These are phyloP conservation scores for Dufourea novaeangliae DNA, from an alignment of 1,140 invertebrate genomes.

Conservation along the genomic window DNA sequence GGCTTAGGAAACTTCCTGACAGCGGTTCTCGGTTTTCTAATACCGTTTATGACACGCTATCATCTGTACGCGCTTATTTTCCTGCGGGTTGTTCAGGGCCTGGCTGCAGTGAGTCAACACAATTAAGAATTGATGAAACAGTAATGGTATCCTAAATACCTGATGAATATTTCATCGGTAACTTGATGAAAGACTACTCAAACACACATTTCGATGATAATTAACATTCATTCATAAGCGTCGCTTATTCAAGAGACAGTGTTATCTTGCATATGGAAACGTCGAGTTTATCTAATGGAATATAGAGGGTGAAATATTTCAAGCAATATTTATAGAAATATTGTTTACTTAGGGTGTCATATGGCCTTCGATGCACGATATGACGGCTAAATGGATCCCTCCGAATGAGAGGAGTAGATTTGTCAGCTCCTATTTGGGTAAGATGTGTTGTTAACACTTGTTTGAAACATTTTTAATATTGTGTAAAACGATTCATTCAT, in stretches of 20 bases:
- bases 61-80: conserved; percentile 84
- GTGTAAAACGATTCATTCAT: no score
- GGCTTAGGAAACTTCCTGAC: conserved; percentile 86
- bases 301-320: not conserved
- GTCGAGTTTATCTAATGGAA: not conserved
- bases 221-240: not conserved
- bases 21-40: conserved; percentile 86
- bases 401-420: conserved; percentile 90
- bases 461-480: no score
- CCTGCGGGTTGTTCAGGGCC: conserved; percentile 87
- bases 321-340: not conserved
- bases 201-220: not conserved
- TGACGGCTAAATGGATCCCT: conserved; percentile 92
- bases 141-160: not conserved
- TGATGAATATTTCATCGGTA: not conserved
- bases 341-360: conserved; percentile 85
- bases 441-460: conserved; percentile 54
- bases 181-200: not conserved
- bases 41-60: conserved; percentile 85
- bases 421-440: conserved; percentile 87
- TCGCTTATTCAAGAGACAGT: not conserved
- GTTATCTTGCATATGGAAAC: not conserved
- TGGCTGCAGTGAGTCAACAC: conserved; percentile 85
- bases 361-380: conserved; percentile 91
- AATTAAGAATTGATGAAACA: not conserved